Evolutionary conservation across 2,888 invertebrate genomes (phyloP), one percentile per base, ranked within the genome.

Genomic region (Villa cingulata): DNA sequence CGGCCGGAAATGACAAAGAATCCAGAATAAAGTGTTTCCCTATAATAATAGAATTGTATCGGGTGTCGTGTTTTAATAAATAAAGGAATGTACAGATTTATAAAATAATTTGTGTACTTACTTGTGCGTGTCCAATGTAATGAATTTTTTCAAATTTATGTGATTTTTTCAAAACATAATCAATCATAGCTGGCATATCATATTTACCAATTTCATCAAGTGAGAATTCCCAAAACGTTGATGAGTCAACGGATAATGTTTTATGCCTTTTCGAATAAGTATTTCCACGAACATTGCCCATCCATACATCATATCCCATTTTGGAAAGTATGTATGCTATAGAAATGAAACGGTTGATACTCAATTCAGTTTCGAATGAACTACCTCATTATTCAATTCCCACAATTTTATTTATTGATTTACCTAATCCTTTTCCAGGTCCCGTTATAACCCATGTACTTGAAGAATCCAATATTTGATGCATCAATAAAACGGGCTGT

Each of bases 361-460:
- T n/a, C n/a, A n/a, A n/a, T n/a, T n/a, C n/a, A n/a, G n/a, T n/a
- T n/a, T n/a, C n/a, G n/a, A n/a, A n/a, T n/a, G n/a, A n/a, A n/a
- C n/a, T n/a, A n/a, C n/a, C n/a, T n/a, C n/a, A n/a, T n/a, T n/a
- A n/a, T n/a, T n/a, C n/a, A n/a, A n/a, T n/a, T n/a, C n/a, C n/a
- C n/a, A n/a, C n/a, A n/a, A n/a, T n/a, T n/a, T n/a, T n/a, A n/a
- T n/a, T n/a, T n/a, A n/a, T n/a, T 73, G 49, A n/a, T n/a, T 19
- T 49, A 82, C 83, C 83, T 37, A 86, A 69, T 43, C 76, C 77
- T 51, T 74, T 73, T 44, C 78, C 75, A 1, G 81, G 81, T 0
- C 82, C 81, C 68, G 83, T 78, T 36, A 84, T 63, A 15, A 90
- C 72, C 77, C 81, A 90, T 53, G 82, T 80, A 2, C 81, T 77